Conservation (phyloP, 2,888 invertebrate species). For the Catonia carolina region DNA sequence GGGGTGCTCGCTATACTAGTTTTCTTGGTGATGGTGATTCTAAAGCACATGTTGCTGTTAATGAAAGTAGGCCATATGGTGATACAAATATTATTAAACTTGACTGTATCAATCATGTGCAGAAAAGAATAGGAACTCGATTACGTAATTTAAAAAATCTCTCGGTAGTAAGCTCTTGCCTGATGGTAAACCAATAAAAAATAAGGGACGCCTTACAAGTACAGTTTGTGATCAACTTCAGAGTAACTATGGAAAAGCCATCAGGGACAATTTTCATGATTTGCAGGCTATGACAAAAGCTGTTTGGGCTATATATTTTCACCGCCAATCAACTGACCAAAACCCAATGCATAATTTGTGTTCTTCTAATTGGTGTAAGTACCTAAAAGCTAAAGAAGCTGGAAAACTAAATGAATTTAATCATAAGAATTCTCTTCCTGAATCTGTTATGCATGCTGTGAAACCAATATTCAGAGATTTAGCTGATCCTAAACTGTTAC, state of each 20-base stretch:
- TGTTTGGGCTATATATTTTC: constrained; percentile 34
- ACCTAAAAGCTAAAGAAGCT: constrained; percentile 16
- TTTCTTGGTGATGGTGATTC: constrained; percentile 5
- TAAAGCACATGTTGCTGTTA: neutral
- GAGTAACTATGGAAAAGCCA: constrained; percentile 10
- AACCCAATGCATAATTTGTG: constrained; percentile 32
- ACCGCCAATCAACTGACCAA: constrained; percentile 31
- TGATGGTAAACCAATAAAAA: neutral
- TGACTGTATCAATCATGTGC: neutral
- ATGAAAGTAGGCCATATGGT: neutral
- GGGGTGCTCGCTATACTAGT: neutral
- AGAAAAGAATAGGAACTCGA: neutral
- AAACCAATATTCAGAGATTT: constrained; percentile 25
- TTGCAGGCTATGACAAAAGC: constrained; percentile 31
- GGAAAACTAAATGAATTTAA: constrained; percentile 11
- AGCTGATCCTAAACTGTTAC: constrained; percentile 20
- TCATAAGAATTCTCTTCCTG: constrained; percentile 17
- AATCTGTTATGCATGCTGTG: constrained; percentile 22
- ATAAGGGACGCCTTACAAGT: neutral
- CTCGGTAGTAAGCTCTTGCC: too few relatives aligned
- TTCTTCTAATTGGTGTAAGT: constrained; percentile 32
- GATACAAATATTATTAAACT: neutral
- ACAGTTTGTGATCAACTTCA: neutral
- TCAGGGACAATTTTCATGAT: constrained; percentile 28
- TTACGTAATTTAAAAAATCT: neutral